A percentile compares a stretch with the other conserved stretches of the same genome.
Conservation (phyloP, 2,797 vertebrate genomes). For the Lagorchestes hirsutus region DNA sequence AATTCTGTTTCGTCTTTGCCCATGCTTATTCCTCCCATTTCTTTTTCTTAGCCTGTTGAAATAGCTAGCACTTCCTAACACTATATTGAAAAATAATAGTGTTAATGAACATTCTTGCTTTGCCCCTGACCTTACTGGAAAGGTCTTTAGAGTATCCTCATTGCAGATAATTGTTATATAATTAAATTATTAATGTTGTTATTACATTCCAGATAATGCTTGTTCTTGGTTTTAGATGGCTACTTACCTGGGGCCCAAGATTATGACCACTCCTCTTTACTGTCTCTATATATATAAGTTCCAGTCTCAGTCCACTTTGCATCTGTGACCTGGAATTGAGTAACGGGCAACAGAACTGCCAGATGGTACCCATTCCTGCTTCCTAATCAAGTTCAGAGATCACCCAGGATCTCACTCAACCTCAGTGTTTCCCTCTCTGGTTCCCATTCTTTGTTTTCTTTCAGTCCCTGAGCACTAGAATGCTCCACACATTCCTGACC, state of each 20-base stretch:
- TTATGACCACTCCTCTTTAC: background rate
- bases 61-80: background rate
- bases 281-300: background rate
- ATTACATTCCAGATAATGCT: background rate
- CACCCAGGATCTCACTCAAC: background rate
- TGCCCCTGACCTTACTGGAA: background rate
- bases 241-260: background rate
- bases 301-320: background rate
- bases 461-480: background rate
- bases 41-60: background rate
- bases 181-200: background rate
- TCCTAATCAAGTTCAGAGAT: background rate
- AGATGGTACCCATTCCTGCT: background rate
- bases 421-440: background rate
- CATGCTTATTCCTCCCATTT: background rate
- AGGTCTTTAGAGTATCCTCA: background rate
- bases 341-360: background rate
- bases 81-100: background rate
- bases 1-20: background rate
- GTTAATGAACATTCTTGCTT: background rate
- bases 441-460: background rate
- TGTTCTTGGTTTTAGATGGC: background rate
- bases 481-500: background rate
- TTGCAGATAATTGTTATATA: background rate
- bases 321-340: background rate